Conservation (phyloP, 2,113 vertebrate genomes). For the Trematocara unimaculatum region DNA sequence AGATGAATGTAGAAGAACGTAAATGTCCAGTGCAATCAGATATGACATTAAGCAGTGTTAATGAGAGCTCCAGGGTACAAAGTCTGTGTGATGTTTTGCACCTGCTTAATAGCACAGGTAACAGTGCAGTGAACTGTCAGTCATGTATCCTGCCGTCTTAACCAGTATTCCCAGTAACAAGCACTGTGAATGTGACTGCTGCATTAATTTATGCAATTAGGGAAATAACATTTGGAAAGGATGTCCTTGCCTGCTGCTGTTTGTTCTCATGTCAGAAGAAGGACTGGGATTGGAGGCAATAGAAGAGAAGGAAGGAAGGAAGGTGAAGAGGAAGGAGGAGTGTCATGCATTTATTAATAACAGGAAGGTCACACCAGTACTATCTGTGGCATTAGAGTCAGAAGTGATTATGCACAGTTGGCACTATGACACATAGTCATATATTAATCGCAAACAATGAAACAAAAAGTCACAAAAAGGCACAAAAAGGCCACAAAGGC, state of each 20-base stretch:
- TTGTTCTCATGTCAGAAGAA: slow-evolving; percentile 53
- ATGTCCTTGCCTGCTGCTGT: slow-evolving; percentile 38
- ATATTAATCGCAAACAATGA: background rate
- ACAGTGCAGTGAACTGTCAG: background rate
- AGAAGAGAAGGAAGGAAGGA: slow-evolving; percentile 27
- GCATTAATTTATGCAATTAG: slow-evolving; percentile 19
- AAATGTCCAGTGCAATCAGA: background rate
- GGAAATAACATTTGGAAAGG: slow-evolving; percentile 20
- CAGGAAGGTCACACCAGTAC: slow-evolving; percentile 53
- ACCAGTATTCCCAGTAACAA: background rate
- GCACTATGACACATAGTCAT: background rate
- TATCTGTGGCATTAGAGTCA: slow-evolving; percentile 44
- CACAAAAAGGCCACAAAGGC: background rate
- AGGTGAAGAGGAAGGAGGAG: slow-evolving; percentile 56
- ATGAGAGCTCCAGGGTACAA: background rate
- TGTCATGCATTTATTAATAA: slow-evolving; percentile 36
- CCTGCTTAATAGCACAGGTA: background rate
- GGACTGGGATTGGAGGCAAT: background rate
- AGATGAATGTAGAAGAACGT: background rate
- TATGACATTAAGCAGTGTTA: background rate
- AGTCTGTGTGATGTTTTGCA: background rate
- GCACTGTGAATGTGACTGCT: background rate
- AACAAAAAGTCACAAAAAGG: background rate
- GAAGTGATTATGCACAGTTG: slow-evolving; percentile 13
- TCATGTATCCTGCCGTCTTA: background rate